These are phyloP conservation scores for Palythoa grandis DNA, from an alignment of 92 coral and sea anemone species.

Conservation along the genomic window DNA sequence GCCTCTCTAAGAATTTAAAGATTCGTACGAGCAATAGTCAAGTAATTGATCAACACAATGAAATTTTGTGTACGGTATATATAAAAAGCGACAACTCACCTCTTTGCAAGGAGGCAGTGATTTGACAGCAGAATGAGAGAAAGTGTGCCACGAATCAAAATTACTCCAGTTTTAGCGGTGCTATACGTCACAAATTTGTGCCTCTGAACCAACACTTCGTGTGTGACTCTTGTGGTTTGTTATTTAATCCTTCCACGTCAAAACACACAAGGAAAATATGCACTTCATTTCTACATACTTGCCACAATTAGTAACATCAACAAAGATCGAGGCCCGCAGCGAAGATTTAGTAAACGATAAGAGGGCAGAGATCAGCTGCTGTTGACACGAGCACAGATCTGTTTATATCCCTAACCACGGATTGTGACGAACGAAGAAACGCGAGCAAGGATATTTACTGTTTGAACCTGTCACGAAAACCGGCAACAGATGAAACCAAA, in stretches of 20 bases:
- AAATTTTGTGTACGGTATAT: background rate
- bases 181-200: background rate
- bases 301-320: conserved; percentile 14
- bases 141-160: background rate
- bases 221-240: conserved; percentile 30
- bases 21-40: background rate
- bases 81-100: background rate
- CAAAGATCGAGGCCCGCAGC: conserved; percentile 33
- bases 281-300: conserved; percentile 39
- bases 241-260: conserved; percentile 18
- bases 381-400: conserved; percentile 23
- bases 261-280: conserved; percentile 6
- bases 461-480: conserved; percentile 25
- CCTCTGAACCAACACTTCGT: conserved; percentile 16
- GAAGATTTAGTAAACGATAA: conserved; percentile 19
- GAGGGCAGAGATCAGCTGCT: conserved; percentile 25
- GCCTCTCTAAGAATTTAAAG: background rate
- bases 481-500: conserved; percentile 3
- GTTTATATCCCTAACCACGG: conserved; percentile 7
- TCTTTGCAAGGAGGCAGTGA: background rate
- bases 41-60: background rate
- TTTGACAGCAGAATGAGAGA: background rate
- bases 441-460: background rate
- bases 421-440: conserved; percentile 13
- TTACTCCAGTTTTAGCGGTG: background rate